These are phyloP conservation scores for Drosophila barbarae DNA, from an alignment of 2,888 invertebrate species.

Conservation along the genomic window DNA sequence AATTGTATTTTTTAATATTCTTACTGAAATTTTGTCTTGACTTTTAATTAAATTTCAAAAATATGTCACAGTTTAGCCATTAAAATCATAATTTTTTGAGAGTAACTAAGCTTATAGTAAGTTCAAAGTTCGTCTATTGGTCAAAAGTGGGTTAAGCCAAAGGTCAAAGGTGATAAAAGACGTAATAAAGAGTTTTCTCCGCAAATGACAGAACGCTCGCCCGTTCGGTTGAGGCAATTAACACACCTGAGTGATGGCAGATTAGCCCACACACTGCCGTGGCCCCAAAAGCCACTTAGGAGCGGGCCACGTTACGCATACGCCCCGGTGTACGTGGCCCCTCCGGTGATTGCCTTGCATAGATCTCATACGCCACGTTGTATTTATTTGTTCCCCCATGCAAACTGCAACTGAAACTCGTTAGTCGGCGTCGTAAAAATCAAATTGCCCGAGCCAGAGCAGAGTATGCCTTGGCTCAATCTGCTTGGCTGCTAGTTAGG, in stretches of 20 bases:
- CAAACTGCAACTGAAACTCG: constrained; percentile 64
- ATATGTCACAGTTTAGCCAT: too few relatives aligned
- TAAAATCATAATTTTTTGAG: too few relatives aligned
- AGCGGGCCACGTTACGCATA: constrained; percentile 33
- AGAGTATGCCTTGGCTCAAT: constrained; percentile 1
- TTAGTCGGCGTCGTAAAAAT: constrained; percentile 66
- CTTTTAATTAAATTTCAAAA: not conserved
- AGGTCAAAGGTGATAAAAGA: constrained; percentile 3
- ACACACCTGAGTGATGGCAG: constrained; percentile 34
- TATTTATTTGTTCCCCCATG: constrained; percentile 54
- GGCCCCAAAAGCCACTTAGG: constrained; percentile 7
- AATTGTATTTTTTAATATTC: not conserved
- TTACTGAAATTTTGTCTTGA: not conserved
- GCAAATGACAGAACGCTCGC: not conserved
- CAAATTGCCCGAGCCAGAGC: constrained; percentile 51
- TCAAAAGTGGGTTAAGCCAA: constrained; percentile 1
- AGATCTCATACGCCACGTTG: constrained; percentile 60
- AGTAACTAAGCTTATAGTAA: too few relatives aligned
- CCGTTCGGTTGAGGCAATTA: constrained; percentile 23
- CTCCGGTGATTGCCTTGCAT: constrained; percentile 54
- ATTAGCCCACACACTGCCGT: constrained; percentile 21
- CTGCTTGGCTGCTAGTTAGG: constrained; percentile 24
- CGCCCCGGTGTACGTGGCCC: constrained; percentile 34
- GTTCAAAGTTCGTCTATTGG: not conserved
- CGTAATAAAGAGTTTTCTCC: not conserved